Percentiles rank a stretch among this genome's conserved stretches.
phyloP scores from a whole-genome alignment of 2,113 vertebrate species.

The Leucosticte australis region DNA sequence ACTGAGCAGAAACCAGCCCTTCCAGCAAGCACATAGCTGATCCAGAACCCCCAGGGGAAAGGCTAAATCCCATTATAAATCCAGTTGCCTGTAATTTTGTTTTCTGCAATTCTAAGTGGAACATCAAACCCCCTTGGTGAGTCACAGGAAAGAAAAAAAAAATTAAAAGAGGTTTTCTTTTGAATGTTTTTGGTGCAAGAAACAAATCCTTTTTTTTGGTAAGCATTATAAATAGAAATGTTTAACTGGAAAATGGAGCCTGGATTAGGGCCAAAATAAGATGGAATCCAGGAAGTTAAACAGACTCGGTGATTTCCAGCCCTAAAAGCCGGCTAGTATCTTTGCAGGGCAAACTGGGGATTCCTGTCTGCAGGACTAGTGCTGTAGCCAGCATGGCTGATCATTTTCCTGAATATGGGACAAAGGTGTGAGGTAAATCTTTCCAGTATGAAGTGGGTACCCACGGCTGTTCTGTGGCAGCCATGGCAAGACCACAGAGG shows the following conservation, averaged over 20 bases:
- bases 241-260: slow-evolving; percentile 5
- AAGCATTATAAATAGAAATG: slow-evolving; percentile 38
- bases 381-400: background rate
- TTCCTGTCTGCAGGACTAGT: background rate
- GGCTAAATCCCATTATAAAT: background rate
- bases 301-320: background rate
- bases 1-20: background rate
- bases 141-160: background rate
- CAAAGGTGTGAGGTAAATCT: background rate
- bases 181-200: background rate
- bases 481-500: background rate
- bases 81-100: background rate
- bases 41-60: background rate
- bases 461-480: background rate
- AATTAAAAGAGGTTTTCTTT: background rate
- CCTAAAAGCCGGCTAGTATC: background rate
- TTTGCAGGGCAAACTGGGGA: background rate
- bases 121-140: background rate
- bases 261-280: slow-evolving; percentile 18
- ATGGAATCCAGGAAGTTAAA: slow-evolving; percentile 49
- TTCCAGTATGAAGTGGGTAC: background rate
- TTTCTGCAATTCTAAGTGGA: background rate
- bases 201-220: background rate
- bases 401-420: background rate
- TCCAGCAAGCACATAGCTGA: background rate